Base-by-base conservation (phyloP, 2,888 invertebrate species). In the Latrodectus elegans region DNA sequence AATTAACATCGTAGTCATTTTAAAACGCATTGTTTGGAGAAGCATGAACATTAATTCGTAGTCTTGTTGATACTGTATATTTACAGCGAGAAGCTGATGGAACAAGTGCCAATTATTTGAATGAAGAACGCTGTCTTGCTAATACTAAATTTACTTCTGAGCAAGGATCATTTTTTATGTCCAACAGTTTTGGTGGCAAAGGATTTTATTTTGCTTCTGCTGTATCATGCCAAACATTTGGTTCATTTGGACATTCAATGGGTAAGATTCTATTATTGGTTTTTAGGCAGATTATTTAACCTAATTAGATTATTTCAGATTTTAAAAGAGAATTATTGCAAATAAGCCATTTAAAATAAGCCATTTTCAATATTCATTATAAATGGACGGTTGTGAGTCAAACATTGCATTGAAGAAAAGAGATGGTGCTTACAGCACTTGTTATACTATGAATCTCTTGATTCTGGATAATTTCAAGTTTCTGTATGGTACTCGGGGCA, bases 21-120 rank as follows among this genome's bases (percentile, higher is more conserved):
- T 38, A 1, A 6, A 38, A 38, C 3, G 38, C 4, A 38, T 38
- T 6, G 38, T 38, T 38, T 67, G 94, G 94, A 0, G 95, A 95
- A 90, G 95, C 95, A 2, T 95, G 95, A 95, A 95, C 95, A 0
- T 92, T 95, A 73, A 95, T 95, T 0, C 93, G 94, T 81, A 94
- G 94, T 88, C 94, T 94, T 88, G 94, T 94, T 87, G 94, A 95
- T 89, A 93, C 94, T 11, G 93, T 94, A 10, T 95, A 95, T 91
- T 93, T 96, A 91, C 94, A 92, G 83, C 93, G 94, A 86, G 94
- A 94, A 80, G 92, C 92, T 6, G 93, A 94, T 78, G 91, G 91
- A 55, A 86, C 84, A 81, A 68, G 83, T 55, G 67, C 55, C 14
- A 70, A 76, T 65, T 78, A 82, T 65, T 65, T 74, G 52, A 83